A percentile compares a stretch with the other conserved stretches of the same genome.
Evolutionary conservation across 2,888 invertebrate species (phyloP).

Genomic region (Hypomecis punctinalis): DNA sequence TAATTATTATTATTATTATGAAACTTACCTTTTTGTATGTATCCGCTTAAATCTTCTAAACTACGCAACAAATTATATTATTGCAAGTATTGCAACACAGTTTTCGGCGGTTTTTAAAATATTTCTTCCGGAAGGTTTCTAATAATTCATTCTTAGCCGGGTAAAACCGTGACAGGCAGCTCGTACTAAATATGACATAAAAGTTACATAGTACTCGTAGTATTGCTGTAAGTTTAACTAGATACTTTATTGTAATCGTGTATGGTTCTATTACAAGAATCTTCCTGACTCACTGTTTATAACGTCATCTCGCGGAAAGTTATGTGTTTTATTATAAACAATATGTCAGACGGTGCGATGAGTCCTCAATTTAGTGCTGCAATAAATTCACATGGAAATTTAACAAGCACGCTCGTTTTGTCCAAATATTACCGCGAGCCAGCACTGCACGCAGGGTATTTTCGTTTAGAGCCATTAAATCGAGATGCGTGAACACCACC

Average conservation of each 20-base stretch:
- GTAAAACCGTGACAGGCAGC: too few species aligned
- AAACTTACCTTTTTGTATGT: too few species aligned
- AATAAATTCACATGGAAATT: constrained; percentile 71
- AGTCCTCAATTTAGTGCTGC: constrained; percentile 63
- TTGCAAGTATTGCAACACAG: too few species aligned
- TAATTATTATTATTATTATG: too few species aligned
- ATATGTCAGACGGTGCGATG: constrained; percentile 49
- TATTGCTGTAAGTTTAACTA: not conserved
- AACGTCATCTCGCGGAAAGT: constrained; percentile 33
- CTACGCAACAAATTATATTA: too few species aligned
- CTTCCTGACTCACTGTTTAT: constrained; percentile 32
- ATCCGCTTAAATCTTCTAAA: too few species aligned
- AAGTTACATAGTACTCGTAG: too few species aligned
- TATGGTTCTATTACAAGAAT: constrained; percentile 14
- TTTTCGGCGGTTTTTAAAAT: too few species aligned
- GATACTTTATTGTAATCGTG: constrained; percentile 5
- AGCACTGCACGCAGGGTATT: constrained; percentile 67
- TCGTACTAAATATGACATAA: not conserved
- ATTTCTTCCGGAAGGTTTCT: too few species aligned
- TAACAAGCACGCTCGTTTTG: constrained; percentile 65
- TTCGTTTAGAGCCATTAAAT: constrained; percentile 73
- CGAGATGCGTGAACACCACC: constrained; percentile 59
- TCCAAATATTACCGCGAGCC: constrained; percentile 72
- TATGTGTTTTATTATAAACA: constrained; percentile 50
- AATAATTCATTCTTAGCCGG: too few species aligned